These are phyloP conservation scores for Pardosa pseudoannulata DNA, from an alignment of 2,888 invertebrate genomes.

Conservation along the genomic window DNA sequence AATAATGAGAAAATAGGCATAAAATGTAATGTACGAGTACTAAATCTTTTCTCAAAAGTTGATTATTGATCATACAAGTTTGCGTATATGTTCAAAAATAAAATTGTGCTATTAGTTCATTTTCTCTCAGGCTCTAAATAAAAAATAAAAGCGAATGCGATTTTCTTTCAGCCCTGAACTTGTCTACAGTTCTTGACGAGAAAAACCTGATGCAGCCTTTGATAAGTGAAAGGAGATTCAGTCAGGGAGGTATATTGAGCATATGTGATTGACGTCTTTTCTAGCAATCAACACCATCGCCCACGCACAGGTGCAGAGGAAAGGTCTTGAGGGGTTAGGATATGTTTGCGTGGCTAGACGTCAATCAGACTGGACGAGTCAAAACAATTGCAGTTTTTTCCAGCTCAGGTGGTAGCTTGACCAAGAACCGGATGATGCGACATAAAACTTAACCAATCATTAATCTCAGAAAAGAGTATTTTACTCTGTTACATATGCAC, in stretches of 20 bases:
- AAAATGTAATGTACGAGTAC: too few species aligned
- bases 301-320: slow-evolving; percentile 1
- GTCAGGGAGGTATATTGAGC: slow-evolving; percentile 5
- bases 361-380: neutral
- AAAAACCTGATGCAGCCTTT: neutral
- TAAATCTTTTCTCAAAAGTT: too few species aligned
- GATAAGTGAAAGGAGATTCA: neutral
- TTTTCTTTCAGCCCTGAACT: neutral
- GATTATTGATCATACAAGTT: too few species aligned
- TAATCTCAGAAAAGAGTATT: neutral
- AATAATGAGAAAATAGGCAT: too few species aligned
- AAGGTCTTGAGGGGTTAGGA: neutral
- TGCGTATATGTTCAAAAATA: too few species aligned
- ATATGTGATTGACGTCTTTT: neutral
- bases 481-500: neutral
- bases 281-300: slow-evolving; percentile 1
- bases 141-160: neutral
- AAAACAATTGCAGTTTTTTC: neutral
- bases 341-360: neutral
- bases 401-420: neutral
- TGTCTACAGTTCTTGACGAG: neutral
- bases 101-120: too few species aligned
- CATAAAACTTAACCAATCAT: neutral
- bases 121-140: too few species aligned
- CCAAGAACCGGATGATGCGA: neutral